phyloP scores from a whole-genome alignment of 1,140 invertebrate species.

The Octopus sinensis region DNA sequence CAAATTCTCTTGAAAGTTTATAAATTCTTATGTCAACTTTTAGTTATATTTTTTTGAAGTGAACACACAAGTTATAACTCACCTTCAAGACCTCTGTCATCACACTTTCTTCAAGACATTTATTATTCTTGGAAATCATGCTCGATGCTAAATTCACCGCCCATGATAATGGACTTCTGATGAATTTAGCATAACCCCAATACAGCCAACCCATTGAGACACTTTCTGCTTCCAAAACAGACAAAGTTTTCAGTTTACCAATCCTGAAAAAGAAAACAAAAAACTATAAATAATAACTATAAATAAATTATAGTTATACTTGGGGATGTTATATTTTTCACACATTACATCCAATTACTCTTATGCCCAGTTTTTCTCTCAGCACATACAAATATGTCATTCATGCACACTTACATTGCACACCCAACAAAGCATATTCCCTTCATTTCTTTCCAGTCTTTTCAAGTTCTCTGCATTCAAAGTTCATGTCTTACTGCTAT shows the following conservation, averaged over 20 bases:
- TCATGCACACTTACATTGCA: no score
- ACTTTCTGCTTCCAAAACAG: not conserved
- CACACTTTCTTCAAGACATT: not conserved
- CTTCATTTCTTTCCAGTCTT: no score
- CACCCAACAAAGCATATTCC: no score
- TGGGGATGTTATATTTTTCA: no score
- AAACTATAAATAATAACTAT: not conserved
- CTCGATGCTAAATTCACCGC: not conserved
- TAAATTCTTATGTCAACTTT: no score
- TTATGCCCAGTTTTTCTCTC: no score
- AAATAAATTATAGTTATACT: not conserved
- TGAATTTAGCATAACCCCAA: conserved; percentile 8
- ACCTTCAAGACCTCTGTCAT: conserved; percentile 6
- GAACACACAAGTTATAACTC: not conserved
- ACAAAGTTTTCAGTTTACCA: conserved; percentile 9
- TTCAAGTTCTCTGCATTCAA: no score
- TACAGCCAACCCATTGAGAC: not conserved
- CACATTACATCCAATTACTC: no score
- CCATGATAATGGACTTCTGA: not conserved
- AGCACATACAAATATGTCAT: no score
- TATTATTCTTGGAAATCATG: not conserved
- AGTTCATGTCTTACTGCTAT: no score
- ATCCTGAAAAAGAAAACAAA: not conserved
- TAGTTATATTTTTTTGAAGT: no score
- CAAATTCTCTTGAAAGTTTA: no score